Evolutionary conservation across 2,797 vertebrate species (phyloP).

Genomic region (Danio jaintianensis): DNA sequence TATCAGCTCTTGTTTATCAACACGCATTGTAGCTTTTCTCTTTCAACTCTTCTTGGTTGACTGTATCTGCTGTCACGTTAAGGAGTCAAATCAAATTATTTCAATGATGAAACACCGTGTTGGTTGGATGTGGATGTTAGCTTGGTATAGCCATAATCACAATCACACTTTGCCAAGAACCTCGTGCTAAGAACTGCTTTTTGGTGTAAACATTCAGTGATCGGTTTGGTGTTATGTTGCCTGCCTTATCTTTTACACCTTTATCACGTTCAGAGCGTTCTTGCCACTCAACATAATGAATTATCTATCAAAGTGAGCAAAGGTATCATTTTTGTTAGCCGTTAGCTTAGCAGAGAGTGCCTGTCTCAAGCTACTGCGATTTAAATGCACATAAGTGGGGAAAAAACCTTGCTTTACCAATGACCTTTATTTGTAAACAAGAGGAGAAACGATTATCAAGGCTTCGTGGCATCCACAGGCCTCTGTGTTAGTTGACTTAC

Average conservation of each 20-base stretch:
- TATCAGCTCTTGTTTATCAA: conserved; percentile 35
- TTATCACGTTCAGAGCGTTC: conserved; percentile 1
- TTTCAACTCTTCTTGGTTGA: conserved; percentile 5
- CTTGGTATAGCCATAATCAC: conserved; percentile 35
- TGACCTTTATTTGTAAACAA: neutral
- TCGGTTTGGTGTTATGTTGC: conserved; percentile 5
- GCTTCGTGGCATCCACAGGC: neutral
- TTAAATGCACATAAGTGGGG: neutral
- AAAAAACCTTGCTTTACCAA: neutral
- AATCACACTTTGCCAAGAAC: conserved; percentile 39
- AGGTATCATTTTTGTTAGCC: conserved; percentile 21
- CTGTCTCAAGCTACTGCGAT: neutral
- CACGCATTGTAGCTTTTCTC: neutral
- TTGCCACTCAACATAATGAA: neutral
- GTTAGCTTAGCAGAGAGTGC: conserved; percentile 29
- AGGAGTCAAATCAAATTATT: neutral
- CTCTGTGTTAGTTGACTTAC: neutral
- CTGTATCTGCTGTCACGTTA: conserved; percentile 7
- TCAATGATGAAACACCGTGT: conserved; percentile 4
- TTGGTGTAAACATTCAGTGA: conserved; percentile 52
- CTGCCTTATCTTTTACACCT: conserved; percentile 16
- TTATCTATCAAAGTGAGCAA: neutral
- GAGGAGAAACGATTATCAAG: neutral
- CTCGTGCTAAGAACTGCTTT: conserved; percentile 55
- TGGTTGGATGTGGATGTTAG: conserved; percentile 35